Base-by-base conservation (phyloP, 2,888 invertebrate genomes). In the Halictus ligatus region DNA sequence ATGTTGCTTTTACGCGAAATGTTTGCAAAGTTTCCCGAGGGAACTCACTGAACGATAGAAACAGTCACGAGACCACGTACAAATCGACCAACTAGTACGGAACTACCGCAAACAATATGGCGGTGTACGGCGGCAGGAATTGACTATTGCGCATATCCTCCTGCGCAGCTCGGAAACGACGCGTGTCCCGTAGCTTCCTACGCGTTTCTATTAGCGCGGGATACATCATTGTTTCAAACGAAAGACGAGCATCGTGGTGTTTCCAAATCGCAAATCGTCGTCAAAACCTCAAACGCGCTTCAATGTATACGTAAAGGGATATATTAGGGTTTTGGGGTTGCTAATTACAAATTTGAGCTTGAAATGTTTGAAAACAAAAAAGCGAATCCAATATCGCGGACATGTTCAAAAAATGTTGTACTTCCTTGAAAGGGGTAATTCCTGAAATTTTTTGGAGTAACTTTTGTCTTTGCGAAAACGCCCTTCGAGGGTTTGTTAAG, bases 1-100 rank as follows among this genome's bases (percentile, higher is more conserved):
- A 94, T 95, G 88, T 89, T 93, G 89, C 91, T 90, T 92, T 93
- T 94, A 79, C 94, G 95, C 92, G 95, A 93, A 95, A 95, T 95
- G 91, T 92, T 95, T 91, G 93, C 90, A 89, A 89, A 79, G 89
- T 91, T 82, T 87, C 85, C 89, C 83, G 82, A 87, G 81, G 87
- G 89, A 89, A 84, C 89, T 85, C 90, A 82, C 83, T 25, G 77
- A 86, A 80, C 58, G 71, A 80, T 76, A 80, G 71, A 85, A 86
- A 84, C 81, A 81, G 60, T 83, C 79, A 88, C 84, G 58, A 69
- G 86, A 81, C 29, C 72, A 60, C 80, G 81, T 74, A 82, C 88
- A 64, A 84, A 64, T 60, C 81, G 78, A 86, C 64, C 74, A 83
- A 88, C 89, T 92, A 89, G 90, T 89, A 89, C 89, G 83, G 89